Conservation (phyloP, 2,113 vertebrate genomes). For the Otis tarda region DNA sequence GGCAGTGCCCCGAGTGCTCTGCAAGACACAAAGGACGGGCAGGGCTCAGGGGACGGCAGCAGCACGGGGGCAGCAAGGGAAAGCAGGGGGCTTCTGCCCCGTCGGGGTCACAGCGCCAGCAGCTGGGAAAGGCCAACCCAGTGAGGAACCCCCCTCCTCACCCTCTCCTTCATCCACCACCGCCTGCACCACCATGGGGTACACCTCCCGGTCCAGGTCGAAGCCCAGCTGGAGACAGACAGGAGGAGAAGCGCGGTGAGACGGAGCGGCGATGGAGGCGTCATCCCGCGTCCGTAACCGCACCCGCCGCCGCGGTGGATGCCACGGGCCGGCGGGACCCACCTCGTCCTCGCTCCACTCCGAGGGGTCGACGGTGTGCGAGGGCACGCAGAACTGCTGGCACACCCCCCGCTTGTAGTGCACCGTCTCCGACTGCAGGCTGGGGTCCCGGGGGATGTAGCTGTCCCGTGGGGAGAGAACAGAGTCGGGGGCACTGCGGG, state of each 20-base stretch:
- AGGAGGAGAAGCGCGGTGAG: background rate
- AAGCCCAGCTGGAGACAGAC: conserved; percentile 84
- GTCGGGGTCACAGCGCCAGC: background rate
- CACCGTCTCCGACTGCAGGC: conserved; percentile 93
- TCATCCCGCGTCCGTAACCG: accelerated
- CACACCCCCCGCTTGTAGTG: conserved; percentile 92
- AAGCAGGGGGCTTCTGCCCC: background rate
- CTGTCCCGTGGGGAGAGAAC: conserved; percentile 56
- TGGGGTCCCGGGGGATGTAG: conserved; percentile 90
- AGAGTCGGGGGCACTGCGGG: background rate
- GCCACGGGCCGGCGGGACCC: background rate
- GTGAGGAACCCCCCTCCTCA: conserved; percentile 6
- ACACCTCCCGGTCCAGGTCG: conserved; percentile 92
- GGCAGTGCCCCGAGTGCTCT: conserved; percentile 94
- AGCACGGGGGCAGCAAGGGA: accelerated
- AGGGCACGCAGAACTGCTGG: conserved; percentile 97
- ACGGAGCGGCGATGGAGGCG: background rate
- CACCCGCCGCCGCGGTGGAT: accelerated
- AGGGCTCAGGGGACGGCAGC: background rate
- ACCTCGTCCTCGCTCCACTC: conserved; percentile 98
- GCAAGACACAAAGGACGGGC: conserved; percentile 22
- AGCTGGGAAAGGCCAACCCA: background rate
- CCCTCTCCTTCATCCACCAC: conserved; percentile 93
- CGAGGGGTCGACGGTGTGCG: conserved; percentile 92
- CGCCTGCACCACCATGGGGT: conserved; percentile 94